A percentile compares a stretch with the other conserved stretches of the same genome.
These are phyloP conservation scores for Eleutherodactylus coqui DNA, from an alignment of 2,797 vertebrate genomes.

Conservation along the genomic window DNA sequence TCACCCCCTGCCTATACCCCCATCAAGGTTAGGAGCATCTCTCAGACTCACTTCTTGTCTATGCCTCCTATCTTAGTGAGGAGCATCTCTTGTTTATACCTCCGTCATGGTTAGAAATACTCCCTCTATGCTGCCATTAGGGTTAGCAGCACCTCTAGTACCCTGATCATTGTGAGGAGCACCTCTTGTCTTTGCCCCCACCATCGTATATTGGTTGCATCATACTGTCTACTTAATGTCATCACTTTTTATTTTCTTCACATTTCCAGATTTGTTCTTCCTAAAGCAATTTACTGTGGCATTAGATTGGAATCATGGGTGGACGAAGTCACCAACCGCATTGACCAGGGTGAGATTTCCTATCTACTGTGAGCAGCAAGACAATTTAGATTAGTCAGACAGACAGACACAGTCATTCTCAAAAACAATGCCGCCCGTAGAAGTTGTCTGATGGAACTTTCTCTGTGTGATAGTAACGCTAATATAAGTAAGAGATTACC, in stretches of 20 bases:
- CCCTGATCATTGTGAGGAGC: too few relatives aligned
- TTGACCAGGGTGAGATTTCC: not conserved
- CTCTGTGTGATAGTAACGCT: too few relatives aligned
- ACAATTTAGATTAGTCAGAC: not conserved
- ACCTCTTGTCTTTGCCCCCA: not conserved
- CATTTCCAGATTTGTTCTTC: not conserved
- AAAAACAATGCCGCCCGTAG: too few relatives aligned
- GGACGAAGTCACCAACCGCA: not conserved
- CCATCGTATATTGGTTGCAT: not conserved
- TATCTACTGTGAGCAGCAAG: not conserved
- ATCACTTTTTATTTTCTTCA: not conserved
- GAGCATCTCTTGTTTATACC: too few relatives aligned
- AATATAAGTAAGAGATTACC: too few relatives aligned
- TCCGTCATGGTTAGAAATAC: too few relatives aligned
- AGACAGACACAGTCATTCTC: too few relatives aligned
- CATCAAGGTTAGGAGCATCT: not conserved
- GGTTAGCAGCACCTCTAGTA: too few relatives aligned
- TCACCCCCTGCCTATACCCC: not conserved
- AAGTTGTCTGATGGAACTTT: too few relatives aligned
- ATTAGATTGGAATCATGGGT: not conserved
- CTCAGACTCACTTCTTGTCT: not conserved
- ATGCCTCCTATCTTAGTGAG: too few relatives aligned
- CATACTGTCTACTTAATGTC: not conserved
- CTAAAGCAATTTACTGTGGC: not conserved
- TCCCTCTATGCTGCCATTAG: too few relatives aligned